Evolutionary conservation across 2,888 invertebrate genomes (phyloP).

Genomic region (Lasioglossum zephyrum): DNA sequence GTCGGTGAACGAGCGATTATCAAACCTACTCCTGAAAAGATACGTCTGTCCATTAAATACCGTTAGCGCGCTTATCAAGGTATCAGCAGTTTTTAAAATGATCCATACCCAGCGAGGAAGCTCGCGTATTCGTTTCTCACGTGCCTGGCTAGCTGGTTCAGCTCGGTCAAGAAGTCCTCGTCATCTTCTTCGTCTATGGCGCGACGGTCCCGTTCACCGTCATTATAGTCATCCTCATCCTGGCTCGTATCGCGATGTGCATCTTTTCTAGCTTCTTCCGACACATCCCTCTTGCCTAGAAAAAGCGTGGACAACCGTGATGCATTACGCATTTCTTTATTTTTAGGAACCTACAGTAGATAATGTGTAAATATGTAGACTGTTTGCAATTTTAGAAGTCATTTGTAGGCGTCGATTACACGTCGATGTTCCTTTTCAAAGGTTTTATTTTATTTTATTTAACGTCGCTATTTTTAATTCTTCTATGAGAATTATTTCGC

Average conservation of each 20-base stretch:
- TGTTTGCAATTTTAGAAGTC: neutral
- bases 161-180: slow-evolving; percentile 73
- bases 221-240: slow-evolving; percentile 58
- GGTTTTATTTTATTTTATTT: too few species aligned
- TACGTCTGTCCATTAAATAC: neutral
- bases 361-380: neutral
- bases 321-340: neutral
- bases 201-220: slow-evolving; percentile 72
- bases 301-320: slow-evolving; percentile 19
- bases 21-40: slow-evolving; percentile 36
- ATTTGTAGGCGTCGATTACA: neutral
- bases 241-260: slow-evolving; percentile 42
- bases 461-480: too few species aligned
- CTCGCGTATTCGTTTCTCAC: slow-evolving; percentile 37
- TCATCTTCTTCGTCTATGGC: slow-evolving; percentile 78
- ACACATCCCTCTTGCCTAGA: slow-evolving; percentile 75
- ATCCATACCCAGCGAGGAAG: slow-evolving; percentile 34
- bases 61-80: slow-evolving; percentile 4
- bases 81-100: slow-evolving; percentile 4
- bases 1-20: slow-evolving; percentile 27
- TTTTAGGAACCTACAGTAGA: neutral
- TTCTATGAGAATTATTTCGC: too few species aligned
- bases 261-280: slow-evolving; percentile 44
- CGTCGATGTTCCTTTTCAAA: neutral
- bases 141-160: slow-evolving; percentile 56